These are phyloP conservation scores for Dipodomys ordii DNA, from an alignment of 2,113 vertebrate genomes.

Conservation along the genomic window DNA sequence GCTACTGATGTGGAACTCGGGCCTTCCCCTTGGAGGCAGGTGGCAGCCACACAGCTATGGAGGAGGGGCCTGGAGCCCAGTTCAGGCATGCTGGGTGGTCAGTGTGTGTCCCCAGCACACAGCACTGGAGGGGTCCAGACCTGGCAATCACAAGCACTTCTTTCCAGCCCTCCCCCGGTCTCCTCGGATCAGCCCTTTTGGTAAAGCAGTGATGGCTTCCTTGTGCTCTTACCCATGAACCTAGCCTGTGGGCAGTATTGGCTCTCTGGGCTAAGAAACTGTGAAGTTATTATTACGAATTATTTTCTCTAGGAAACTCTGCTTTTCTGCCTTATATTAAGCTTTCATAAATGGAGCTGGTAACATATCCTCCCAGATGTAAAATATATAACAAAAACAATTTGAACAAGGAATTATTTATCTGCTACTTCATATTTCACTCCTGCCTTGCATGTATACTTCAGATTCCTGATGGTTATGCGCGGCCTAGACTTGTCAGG, in stretches of 20 bases:
- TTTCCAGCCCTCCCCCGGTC: not conserved
- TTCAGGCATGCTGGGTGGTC: not conserved
- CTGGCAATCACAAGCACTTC: no score
- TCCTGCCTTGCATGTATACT: not conserved
- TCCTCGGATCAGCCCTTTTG: not conserved
- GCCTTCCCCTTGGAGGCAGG: not conserved
- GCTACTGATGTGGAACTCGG: not conserved
- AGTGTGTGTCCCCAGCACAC: not conserved
- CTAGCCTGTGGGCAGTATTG: not conserved
- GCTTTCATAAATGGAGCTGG: constrained; percentile 20
- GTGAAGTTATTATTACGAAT: not conserved
- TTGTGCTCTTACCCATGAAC: not conserved
- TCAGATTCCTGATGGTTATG: not conserved
- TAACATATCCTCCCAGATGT: not conserved
- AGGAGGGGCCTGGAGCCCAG: not conserved
- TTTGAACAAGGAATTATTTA: constrained; percentile 27
- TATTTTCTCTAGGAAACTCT: constrained; percentile 20
- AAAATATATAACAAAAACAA: constrained; percentile 1
- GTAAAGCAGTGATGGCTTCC: not conserved
- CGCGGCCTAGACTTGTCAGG: not conserved
- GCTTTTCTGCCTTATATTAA: constrained; percentile 18
- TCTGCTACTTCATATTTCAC: not conserved
- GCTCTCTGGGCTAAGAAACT: not conserved
- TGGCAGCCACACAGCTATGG: not conserved
- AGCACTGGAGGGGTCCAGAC: not conserved